Conservation (phyloP, 2,888 invertebrate species). For the Nezara viridula region DNA sequence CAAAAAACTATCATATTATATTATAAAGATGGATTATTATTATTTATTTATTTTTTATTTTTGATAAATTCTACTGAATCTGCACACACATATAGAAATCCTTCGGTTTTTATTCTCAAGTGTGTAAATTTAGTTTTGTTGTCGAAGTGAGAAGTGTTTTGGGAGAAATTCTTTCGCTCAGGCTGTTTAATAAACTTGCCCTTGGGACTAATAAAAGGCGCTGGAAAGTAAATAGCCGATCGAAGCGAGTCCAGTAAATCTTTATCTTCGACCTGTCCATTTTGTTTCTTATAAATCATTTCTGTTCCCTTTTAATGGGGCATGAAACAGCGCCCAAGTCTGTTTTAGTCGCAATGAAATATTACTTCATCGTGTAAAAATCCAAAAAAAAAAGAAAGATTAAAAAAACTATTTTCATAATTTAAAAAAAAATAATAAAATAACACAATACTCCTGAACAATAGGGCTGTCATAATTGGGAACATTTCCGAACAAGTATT, state of each 20-base stretch:
- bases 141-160: background rate
- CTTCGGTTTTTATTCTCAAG: too few species aligned
- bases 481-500: too few species aligned
- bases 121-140: background rate
- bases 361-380: background rate
- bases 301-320: background rate
- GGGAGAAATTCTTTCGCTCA: background rate
- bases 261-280: background rate
- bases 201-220: constrained; percentile 17
- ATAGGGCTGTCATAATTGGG: too few species aligned
- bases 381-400: too few species aligned
- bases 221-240: background rate
- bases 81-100: too few species aligned
- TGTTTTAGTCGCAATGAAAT: background rate
- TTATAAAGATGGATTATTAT: too few species aligned
- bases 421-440: too few species aligned
- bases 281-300: background rate
- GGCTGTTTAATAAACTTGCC: background rate
- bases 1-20: too few species aligned
- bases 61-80: too few species aligned
- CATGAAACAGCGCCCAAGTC: background rate
- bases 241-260: background rate
- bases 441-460: too few species aligned
- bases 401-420: too few species aligned
- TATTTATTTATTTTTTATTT: too few species aligned